phyloP scores from a whole-genome alignment of 2,888 invertebrate species.

The Rhagophthalmus giganteus region DNA sequence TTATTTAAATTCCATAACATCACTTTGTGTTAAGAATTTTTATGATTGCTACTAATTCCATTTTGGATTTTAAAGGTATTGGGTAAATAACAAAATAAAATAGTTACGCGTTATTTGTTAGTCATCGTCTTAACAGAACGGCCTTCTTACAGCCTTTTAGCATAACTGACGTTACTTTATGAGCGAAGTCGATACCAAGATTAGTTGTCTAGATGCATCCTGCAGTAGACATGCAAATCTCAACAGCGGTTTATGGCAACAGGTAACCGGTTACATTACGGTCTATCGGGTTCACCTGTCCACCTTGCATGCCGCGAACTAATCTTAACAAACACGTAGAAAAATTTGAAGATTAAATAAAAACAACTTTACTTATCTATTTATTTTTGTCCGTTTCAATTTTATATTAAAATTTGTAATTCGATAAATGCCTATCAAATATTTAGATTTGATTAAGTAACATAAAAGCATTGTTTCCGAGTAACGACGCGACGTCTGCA shows the following conservation, averaged over 20 bases:
- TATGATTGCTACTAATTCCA: conserved; percentile 2
- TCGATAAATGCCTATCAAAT: too few relatives aligned
- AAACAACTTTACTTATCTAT: too few relatives aligned
- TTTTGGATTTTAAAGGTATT: background rate
- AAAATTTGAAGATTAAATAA: too few relatives aligned
- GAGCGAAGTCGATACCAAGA: conserved; percentile 19
- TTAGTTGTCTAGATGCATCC: conserved; percentile 26
- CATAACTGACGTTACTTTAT: conserved; percentile 26
- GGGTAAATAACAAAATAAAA: conserved; percentile 4
- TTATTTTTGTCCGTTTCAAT: too few relatives aligned
- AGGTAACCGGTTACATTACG: conserved; percentile 28
- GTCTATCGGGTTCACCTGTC: conserved; percentile 31
- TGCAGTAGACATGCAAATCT: conserved; percentile 26
- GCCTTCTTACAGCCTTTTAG: conserved; percentile 20
- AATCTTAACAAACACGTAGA: conserved; percentile 31
- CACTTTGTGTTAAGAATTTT: too few relatives aligned
- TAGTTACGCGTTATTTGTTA: conserved; percentile 16
- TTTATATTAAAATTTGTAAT: too few relatives aligned
- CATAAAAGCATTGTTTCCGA: too few relatives aligned
- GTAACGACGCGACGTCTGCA: too few relatives aligned
- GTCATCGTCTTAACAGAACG: conserved; percentile 20
- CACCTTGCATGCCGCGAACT: conserved; percentile 28
- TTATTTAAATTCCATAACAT: too few relatives aligned
- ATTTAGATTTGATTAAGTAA: too few relatives aligned
- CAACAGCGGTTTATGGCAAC: conserved; percentile 17